These are phyloP conservation scores for Macrophya annulata DNA, from an alignment of 2,888 invertebrate species.

Conservation along the genomic window DNA sequence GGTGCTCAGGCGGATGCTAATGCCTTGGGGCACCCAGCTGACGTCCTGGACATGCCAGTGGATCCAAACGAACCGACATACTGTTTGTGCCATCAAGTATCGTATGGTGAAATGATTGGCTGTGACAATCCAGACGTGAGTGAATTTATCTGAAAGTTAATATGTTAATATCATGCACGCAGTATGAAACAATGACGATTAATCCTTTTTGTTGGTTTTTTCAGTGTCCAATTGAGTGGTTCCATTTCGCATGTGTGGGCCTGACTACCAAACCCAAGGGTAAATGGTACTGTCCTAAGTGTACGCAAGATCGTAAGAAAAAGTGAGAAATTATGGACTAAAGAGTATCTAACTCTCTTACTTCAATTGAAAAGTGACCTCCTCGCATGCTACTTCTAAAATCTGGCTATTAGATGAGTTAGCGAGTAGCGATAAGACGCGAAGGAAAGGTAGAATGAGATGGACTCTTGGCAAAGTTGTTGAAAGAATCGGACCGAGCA, in stretches of 20 bases:
- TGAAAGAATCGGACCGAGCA: neutral
- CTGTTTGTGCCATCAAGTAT: conserved; percentile 98
- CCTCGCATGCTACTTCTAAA: conserved; percentile 56
- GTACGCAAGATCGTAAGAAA: conserved; percentile 81
- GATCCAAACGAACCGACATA: conserved; percentile 99
- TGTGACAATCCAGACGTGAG: conserved; percentile 94
- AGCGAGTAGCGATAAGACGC: neutral
- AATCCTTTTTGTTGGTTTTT: conserved; percentile 70
- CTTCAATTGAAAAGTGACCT: conserved; percentile 9
- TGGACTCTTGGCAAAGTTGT: neutral
- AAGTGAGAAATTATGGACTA: conserved; percentile 72
- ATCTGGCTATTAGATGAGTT: conserved; percentile 59
- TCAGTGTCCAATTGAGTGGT: conserved; percentile 95
- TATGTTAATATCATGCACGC: neutral
- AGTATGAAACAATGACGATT: conserved; percentile 56
- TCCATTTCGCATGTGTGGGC: conserved; percentile 96
- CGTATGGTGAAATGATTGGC: conserved; percentile 98
- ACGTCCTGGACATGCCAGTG: conserved; percentile 94
- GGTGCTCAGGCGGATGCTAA: conserved; percentile 75
- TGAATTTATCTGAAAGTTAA: neutral
- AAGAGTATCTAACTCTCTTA: conserved; percentile 50
- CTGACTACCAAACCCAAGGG: conserved; percentile 96
- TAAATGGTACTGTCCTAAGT: conserved; percentile 92
- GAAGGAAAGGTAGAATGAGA: neutral
- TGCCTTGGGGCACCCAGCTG: conserved; percentile 90